These are phyloP conservation scores for Cephus spinipes DNA, from an alignment of 2,888 invertebrate genomes.

Conservation along the genomic window DNA sequence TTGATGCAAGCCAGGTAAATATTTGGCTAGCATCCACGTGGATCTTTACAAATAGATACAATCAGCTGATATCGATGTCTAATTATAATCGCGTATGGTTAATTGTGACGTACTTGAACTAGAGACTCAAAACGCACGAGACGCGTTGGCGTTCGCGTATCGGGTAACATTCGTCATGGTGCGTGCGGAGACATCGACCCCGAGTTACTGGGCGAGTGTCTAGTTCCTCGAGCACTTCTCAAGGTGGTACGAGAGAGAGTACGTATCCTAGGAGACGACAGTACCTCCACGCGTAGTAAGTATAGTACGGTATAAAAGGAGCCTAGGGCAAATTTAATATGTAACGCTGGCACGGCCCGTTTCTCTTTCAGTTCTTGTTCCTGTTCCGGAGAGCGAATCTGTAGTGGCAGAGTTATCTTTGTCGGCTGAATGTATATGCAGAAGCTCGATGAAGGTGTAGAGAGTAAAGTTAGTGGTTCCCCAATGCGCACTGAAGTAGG, in stretches of 20 bases:
- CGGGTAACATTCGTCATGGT: slow-evolving; percentile 57
- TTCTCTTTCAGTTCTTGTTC: slow-evolving; percentile 7
- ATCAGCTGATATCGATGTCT: neutral
- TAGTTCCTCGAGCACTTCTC: slow-evolving; percentile 9
- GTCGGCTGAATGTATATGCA: neutral
- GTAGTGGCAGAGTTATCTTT: neutral
- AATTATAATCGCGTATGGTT: neutral
- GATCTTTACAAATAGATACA: neutral
- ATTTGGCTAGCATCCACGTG: neutral
- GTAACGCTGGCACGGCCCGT: slow-evolving; percentile 8
- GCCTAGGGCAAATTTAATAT: slow-evolving; percentile 36
- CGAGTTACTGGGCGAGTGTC: slow-evolving; percentile 22
- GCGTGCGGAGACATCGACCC: slow-evolving; percentile 57
- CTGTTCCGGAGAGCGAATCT: neutral
- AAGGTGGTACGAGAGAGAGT: neutral
- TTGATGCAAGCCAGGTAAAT: neutral
- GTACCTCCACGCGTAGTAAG: neutral
- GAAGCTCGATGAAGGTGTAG: neutral
- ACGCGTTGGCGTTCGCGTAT: slow-evolving; percentile 24
- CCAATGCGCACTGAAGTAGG: neutral
- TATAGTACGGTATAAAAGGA: slow-evolving; percentile 12
- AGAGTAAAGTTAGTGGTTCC: neutral
- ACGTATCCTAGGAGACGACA: neutral
- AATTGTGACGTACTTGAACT: neutral
- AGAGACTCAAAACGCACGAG: neutral